These are phyloP conservation scores for Eciton burchellii DNA, from an alignment of 1,140 invertebrate genomes.

Conservation along the genomic window DNA sequence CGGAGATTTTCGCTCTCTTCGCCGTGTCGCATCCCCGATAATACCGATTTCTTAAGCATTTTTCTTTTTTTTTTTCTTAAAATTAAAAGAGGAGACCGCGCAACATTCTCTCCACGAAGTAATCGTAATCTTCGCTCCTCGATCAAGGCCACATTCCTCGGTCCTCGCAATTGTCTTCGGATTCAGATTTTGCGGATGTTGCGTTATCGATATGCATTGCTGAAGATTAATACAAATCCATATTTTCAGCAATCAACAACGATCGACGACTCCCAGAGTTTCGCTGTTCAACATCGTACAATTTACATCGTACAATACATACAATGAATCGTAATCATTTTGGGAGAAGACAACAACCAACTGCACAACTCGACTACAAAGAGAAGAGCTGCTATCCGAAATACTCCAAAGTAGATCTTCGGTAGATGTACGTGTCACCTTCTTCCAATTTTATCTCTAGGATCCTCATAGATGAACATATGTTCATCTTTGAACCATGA, in stretches of 20 bases:
- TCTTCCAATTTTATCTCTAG: too few species aligned
- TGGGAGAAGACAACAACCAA: not conserved
- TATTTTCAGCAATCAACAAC: constrained; percentile 20
- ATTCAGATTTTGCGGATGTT: not conserved
- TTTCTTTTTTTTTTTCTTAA: constrained; percentile 3
- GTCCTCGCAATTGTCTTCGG: constrained; percentile 34
- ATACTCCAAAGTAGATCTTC: too few species aligned
- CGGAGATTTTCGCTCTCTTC: not conserved
- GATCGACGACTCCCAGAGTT: constrained; percentile 16
- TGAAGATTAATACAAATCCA: constrained; percentile 8
- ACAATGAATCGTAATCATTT: constrained; percentile 22
- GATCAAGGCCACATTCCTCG: constrained; percentile 54
- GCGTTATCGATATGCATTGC: not conserved
- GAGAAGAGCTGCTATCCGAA: not conserved
- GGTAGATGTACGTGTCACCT: not conserved
- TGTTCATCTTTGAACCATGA: not conserved
- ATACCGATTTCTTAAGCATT: not conserved
- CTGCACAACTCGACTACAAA: not conserved
- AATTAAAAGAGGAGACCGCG: constrained; percentile 32
- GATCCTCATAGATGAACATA: not conserved
- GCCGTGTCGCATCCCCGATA: not conserved
- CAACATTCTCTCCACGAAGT: constrained; percentile 34
- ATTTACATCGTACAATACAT: constrained; percentile 7
- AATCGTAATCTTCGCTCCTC: constrained; percentile 13
- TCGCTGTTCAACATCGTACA: not conserved